Percentiles rank a stretch among this genome's conserved stretches.
These are phyloP conservation scores for Aegypius monachus DNA, from an alignment of 2,113 vertebrate genomes.

Conservation along the genomic window DNA sequence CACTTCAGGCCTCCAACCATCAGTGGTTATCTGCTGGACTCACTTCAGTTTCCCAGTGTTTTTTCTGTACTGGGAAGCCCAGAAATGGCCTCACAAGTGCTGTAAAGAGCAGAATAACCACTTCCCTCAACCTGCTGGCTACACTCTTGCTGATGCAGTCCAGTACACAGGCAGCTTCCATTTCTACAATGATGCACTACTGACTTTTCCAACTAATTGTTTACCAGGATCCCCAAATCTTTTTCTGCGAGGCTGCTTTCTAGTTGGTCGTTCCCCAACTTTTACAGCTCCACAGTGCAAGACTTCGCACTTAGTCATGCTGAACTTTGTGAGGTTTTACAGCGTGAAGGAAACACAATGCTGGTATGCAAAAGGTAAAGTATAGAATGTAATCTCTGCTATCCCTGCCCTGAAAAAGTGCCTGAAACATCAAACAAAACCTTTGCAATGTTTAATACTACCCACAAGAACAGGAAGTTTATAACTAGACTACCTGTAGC, in stretches of 20 bases:
- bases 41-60: background rate
- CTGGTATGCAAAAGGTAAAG: background rate
- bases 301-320: background rate
- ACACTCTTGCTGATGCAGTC: background rate
- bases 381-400: background rate
- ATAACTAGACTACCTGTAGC: background rate
- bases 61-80: background rate
- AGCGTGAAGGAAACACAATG: background rate
- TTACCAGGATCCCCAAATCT: background rate
- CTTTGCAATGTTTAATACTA: background rate
- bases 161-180: background rate
- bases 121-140: background rate
- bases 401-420: background rate
- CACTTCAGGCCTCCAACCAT: background rate
- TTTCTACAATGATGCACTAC: background rate
- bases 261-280: background rate
- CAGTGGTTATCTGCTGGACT: background rate
- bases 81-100: background rate
- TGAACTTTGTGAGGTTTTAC: background rate
- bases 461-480: background rate
- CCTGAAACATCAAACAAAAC: background rate
- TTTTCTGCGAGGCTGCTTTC: background rate
- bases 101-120: background rate
- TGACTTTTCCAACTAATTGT: background rate
- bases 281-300: background rate